Evolutionary conservation across 2,888 invertebrate species (phyloP).

Genomic region (Cosmopolites sordidus): DNA sequence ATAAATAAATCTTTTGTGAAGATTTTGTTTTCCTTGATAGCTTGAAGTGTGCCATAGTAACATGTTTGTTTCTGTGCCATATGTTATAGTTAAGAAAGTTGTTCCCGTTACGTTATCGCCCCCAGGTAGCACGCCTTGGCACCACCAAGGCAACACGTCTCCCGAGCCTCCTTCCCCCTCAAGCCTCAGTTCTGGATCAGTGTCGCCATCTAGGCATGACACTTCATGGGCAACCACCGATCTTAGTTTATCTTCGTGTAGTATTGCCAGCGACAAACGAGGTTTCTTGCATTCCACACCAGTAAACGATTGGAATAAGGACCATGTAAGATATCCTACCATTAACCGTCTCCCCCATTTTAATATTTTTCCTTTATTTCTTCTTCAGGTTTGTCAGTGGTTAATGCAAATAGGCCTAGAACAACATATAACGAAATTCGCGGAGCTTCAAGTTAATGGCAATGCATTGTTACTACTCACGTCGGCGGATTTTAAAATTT

Average conservation of each 20-base stretch:
- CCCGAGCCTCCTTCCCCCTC: constrained; percentile 60
- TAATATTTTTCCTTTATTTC: too few relatives aligned
- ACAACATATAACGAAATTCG: constrained; percentile 81
- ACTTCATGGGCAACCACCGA: constrained; percentile 51
- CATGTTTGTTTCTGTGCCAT: constrained; percentile 1
- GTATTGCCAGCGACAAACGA: constrained; percentile 61
- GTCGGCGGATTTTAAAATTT: constrained; percentile 85
- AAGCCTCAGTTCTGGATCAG: constrained; percentile 60
- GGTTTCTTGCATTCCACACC: constrained; percentile 68
- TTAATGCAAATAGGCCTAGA: constrained; percentile 77
- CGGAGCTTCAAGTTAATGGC: constrained; percentile 86
- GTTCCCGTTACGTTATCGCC: constrained; percentile 60
- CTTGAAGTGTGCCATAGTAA: constrained; percentile 1
- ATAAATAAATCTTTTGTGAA: too few relatives aligned
- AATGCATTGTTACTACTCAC: constrained; percentile 80
- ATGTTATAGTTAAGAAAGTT: constrained; percentile 59
- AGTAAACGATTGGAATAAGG: constrained; percentile 73
- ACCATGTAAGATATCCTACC: constrained; percentile 63
- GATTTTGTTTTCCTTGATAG: too few relatives aligned
- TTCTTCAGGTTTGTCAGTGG: constrained; percentile 85
- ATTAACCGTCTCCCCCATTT: too few relatives aligned
- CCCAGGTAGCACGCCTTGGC: constrained; percentile 61
- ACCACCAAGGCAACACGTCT: constrained; percentile 46
- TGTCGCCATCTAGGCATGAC: constrained; percentile 52
- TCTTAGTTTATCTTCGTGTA: constrained; percentile 57